Conservation (phyloP, 2,888 invertebrate genomes). For the Palloptera scutellata region DNA sequence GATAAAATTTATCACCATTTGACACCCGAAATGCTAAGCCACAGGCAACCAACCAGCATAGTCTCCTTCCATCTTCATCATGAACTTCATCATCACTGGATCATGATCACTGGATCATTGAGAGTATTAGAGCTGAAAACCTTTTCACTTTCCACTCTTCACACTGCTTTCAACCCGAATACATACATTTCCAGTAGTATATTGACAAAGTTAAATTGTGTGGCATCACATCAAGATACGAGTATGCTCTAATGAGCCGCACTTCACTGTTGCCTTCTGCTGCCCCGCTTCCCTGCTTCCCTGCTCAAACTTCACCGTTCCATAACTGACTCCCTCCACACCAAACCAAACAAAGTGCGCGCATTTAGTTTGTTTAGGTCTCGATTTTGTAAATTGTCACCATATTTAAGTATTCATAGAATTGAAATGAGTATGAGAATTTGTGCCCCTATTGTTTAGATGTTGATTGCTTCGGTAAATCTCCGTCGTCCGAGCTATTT, state of each 20-base stretch:
- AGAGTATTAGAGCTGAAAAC: too few relatives aligned
- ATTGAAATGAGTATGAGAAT: background rate
- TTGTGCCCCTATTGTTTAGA: too few relatives aligned
- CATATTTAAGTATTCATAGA: slow-evolving; percentile 12
- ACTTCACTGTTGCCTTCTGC: too few relatives aligned
- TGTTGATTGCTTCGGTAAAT: too few relatives aligned
- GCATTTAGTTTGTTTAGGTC: slow-evolving; percentile 6
- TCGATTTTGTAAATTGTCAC: background rate
- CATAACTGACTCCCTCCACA: too few relatives aligned
- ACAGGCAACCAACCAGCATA: background rate
- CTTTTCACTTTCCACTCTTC: too few relatives aligned
- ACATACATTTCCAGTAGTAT: background rate
- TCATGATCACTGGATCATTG: background rate
- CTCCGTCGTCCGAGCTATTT: too few relatives aligned
- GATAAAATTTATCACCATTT: slow-evolving; percentile 13
- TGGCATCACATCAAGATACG: slow-evolving; percentile 17
- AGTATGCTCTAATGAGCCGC: slow-evolving; percentile 17
- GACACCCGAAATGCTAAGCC: background rate
- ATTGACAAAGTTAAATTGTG: slow-evolving; percentile 4
- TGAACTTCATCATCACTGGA: background rate
- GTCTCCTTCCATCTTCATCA: background rate
- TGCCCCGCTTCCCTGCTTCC: too few relatives aligned
- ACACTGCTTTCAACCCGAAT: too few relatives aligned
- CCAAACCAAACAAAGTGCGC: too few relatives aligned
- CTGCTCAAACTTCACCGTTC: too few relatives aligned